Conservation (phyloP, 2,888 invertebrate genomes). For the Myopa testacea region DNA sequence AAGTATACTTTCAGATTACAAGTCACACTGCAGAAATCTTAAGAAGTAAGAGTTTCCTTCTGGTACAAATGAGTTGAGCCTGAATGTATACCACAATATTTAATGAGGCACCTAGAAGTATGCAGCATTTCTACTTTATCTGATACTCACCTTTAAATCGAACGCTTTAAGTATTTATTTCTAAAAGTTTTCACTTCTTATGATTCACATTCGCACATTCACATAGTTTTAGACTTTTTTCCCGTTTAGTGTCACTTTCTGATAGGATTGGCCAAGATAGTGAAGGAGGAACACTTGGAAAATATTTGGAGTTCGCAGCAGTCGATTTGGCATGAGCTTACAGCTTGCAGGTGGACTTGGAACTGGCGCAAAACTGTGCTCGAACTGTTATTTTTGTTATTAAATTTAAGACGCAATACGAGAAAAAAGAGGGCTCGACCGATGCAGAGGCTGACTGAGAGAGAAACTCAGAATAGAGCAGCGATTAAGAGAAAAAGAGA, state of each 20-base stretch:
- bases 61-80: too few species aligned
- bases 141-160: neutral
- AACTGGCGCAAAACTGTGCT: slow-evolving; percentile 59
- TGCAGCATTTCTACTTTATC: neutral
- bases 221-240: too few species aligned
- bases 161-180: too few species aligned
- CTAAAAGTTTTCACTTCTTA: too few species aligned
- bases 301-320: neutral
- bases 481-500: neutral
- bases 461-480: too few species aligned
- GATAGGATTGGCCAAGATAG: too few species aligned
- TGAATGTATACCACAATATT: too few species aligned
- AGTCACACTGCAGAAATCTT: too few species aligned
- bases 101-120: neutral
- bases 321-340: slow-evolving; percentile 50
- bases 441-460: neutral
- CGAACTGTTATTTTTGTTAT: slow-evolving; percentile 37
- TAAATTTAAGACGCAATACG: neutral
- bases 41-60: too few species aligned
- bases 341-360: slow-evolving; percentile 57
- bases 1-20: too few species aligned
- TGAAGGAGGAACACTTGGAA: neutral
- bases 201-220: too few species aligned
- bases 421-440: neutral
- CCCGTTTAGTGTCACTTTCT: too few species aligned